phyloP scores from a whole-genome alignment of 1,140 invertebrate genomes.

The Heliconius congener region DNA sequence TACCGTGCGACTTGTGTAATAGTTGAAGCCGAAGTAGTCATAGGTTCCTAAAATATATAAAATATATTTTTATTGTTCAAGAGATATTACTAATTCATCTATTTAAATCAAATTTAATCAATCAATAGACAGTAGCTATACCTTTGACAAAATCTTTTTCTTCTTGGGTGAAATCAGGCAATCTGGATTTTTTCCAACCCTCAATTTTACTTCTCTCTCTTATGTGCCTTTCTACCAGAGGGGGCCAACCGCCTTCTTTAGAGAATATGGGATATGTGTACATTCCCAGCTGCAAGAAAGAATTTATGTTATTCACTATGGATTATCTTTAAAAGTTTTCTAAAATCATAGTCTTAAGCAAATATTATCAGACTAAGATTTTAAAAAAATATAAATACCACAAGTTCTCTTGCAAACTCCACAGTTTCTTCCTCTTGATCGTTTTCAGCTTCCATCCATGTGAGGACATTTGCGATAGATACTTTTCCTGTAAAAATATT shows the following conservation, averaged over 20 bases:
- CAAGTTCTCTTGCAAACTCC: neutral
- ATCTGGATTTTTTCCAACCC: conserved; percentile 63
- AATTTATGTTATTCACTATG: neutral
- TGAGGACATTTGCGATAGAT: neutral
- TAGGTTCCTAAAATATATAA: conserved; percentile 44
- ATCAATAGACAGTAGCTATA: conserved; percentile 20
- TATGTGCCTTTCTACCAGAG: conserved; percentile 58
- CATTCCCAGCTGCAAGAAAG: conserved; percentile 72
- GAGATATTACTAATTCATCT: neutral
- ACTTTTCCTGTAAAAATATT: neutral
- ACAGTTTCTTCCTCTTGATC: neutral
- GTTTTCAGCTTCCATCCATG: neutral
- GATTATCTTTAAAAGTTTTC: no score
- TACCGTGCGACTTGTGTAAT: conserved; percentile 47
- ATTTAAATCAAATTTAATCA: neutral
- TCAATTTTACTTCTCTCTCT: conserved; percentile 66
- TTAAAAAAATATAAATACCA: neutral
- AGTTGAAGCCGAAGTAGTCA: conserved; percentile 53
- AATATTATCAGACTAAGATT: no score
- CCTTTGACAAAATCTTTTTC: conserved; percentile 56
- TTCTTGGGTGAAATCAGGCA: conserved; percentile 59
- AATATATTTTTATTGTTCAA: neutral
- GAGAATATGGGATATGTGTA: conserved; percentile 71
- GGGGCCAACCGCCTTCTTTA: conserved; percentile 60
- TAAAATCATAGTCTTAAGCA: no score